A percentile compares a stretch with the other conserved stretches of the same genome.
phyloP scores from a whole-genome alignment of 1,140 invertebrate genomes.

The Myzus persicae region DNA sequence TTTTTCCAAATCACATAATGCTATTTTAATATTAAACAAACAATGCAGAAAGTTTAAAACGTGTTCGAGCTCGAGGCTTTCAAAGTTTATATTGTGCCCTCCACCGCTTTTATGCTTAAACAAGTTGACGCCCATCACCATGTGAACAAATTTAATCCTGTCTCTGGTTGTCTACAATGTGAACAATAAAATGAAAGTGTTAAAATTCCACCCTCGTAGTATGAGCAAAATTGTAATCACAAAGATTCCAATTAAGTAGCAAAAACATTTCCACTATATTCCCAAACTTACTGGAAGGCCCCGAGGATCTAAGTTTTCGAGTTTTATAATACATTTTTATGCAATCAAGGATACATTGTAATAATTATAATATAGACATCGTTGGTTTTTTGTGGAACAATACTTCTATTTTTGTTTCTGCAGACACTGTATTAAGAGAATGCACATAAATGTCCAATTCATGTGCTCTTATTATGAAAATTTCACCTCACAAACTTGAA shows the following conservation, averaged over 20 bases:
- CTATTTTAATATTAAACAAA: slow-evolving; percentile 41
- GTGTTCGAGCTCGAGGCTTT: not conserved
- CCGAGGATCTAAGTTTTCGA: not conserved
- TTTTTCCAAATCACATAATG: not conserved
- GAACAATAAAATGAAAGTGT: slow-evolving; percentile 46
- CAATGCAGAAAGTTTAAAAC: slow-evolving; percentile 29
- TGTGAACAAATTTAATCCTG: slow-evolving; percentile 49
- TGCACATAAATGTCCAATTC: not conserved
- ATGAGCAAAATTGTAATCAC: slow-evolving; percentile 9
- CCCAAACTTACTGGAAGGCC: slow-evolving; percentile 7
- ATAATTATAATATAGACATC: not conserved
- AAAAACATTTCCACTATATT: slow-evolving; percentile 6
- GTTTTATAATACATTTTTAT: slow-evolving; percentile 15
- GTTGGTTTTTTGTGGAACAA: not conserved
- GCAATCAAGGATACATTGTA: not conserved
- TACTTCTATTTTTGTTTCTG: not conserved
- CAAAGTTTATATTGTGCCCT: slow-evolving; percentile 29
- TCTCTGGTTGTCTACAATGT: slow-evolving; percentile 22
- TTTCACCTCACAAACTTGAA: not conserved
- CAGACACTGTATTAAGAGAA: not conserved
- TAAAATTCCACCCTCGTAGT: slow-evolving; percentile 35
- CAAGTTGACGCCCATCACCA: slow-evolving; percentile 41
- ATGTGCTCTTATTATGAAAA: not conserved
- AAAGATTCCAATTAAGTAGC: slow-evolving; percentile 47
- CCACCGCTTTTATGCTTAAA: not conserved